Base-by-base conservation (phyloP, 2,797 vertebrate species). In the Sebastes nivosus region DNA sequence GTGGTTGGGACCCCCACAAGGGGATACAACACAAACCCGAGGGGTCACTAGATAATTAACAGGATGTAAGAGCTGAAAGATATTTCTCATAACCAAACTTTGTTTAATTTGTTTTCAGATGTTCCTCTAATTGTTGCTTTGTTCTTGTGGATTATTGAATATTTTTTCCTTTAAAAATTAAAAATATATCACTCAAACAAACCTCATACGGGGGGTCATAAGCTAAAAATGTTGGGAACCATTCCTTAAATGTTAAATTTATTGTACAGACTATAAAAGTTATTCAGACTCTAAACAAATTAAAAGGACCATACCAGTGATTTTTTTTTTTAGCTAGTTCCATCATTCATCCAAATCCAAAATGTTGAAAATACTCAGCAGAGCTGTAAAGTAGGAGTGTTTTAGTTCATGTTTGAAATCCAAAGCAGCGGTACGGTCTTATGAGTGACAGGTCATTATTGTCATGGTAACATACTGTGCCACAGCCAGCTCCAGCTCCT, bases 401-500 rank as follows among this genome's bases (percentile, higher is more conserved):
- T 30, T 60, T 59, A 16, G 55, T 16, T 27, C 55, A 59, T 18
- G 14, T 29, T 29, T 16, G 57, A 29, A 59, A 59, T 57, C 55
- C 55, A 14, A 25, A 57, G 22, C 22, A 55, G 24, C 11, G 12
- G 55, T 57, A 29, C 8, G 4, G 25, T 59, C 46, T 20, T 16
- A 27, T 29, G 58, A 29, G 25, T 29, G 57, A 59, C n/a, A 16
- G 13, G 61, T 38, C 22, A 11, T 12, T 22, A 66, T 69, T 5
- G 74, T 57, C 65, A 8, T 36, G 77, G 64, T 69, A 29, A 88
- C 98, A 87, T 91, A 98, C 98, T 96, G 96, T 63, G 95, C 94
- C 84, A 98, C 92, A 61, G 95, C 96, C 63, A 99, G 94, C 67
- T 97, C 94, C 30, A 99, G 96, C 74, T 99, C 97, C 85, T 97